Evolutionary conservation across 2,888 invertebrate species (phyloP).

Genomic region (Troilus luridus): DNA sequence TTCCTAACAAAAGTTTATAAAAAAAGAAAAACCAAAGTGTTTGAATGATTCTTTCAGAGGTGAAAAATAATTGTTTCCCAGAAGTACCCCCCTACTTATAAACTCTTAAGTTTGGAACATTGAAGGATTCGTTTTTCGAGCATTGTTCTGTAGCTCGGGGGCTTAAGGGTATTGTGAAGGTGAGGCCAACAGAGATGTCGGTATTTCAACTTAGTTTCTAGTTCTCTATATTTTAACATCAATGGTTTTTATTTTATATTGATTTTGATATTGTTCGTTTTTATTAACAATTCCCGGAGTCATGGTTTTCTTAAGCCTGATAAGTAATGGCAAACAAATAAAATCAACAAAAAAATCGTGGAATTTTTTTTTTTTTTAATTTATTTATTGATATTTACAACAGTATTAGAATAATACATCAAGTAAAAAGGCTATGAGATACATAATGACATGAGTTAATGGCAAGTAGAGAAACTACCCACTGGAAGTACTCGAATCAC

Average conservation of each 20-base stretch:
- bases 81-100: neutral
- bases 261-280: neutral
- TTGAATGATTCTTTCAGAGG: neutral
- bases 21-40: neutral
- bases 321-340: no score
- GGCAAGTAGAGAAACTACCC: no score
- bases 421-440: no score
- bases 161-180: neutral
- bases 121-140: neutral
- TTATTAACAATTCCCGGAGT: no score
- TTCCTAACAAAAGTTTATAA: no score
- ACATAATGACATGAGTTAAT: no score
- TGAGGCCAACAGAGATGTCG: neutral
- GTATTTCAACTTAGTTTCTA: neutral
- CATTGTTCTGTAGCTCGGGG: neutral
- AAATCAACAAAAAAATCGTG: no score
- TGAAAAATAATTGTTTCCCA: slow-evolving; percentile 11
- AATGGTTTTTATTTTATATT: neutral
- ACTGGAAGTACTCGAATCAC: no score
- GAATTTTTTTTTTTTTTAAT: no score
- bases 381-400: no score
- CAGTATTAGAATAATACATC: no score
- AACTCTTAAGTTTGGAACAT: neutral
- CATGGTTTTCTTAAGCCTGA: no score
- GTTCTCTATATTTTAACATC: neutral